A percentile compares a stretch with the other conserved stretches of the same genome.
Evolutionary conservation across 2,113 vertebrate species (phyloP).

Genomic region (Bostrychus sinensis): DNA sequence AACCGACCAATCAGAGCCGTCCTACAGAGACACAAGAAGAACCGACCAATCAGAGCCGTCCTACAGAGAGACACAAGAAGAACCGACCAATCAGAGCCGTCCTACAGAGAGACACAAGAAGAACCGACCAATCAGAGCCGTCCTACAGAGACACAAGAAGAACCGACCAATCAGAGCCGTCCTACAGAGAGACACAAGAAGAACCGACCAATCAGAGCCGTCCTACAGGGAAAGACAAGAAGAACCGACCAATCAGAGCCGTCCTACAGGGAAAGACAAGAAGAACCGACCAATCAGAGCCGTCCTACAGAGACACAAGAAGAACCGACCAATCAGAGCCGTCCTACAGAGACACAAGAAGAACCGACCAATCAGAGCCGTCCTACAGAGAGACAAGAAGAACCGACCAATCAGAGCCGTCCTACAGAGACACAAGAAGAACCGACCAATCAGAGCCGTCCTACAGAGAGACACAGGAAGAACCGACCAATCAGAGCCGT

Average conservation of each 20-base stretch:
- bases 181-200: not conserved
- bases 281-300: too few relatives aligned
- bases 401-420: conserved; percentile 2
- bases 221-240: not conserved
- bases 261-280: too few relatives aligned
- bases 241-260: not conserved
- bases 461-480: not conserved
- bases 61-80: not conserved
- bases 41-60: conserved; percentile 1
- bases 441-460: too few relatives aligned
- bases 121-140: not conserved
- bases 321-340: too few relatives aligned
- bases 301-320: not conserved
- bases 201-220: too few relatives aligned
- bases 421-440: not conserved
- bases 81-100: too few relatives aligned
- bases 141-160: too few relatives aligned
- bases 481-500: not conserved
- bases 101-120: not conserved
- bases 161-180: conserved; percentile 2
- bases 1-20: not conserved
- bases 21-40: too few relatives aligned
- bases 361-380: not conserved
- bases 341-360: not conserved
- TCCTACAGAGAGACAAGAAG: too few relatives aligned